Evolutionary conservation across 2,113 vertebrate species (phyloP), one percentile per base, ranked within the genome.

Genomic region (Rhizomys pruinosus): DNA sequence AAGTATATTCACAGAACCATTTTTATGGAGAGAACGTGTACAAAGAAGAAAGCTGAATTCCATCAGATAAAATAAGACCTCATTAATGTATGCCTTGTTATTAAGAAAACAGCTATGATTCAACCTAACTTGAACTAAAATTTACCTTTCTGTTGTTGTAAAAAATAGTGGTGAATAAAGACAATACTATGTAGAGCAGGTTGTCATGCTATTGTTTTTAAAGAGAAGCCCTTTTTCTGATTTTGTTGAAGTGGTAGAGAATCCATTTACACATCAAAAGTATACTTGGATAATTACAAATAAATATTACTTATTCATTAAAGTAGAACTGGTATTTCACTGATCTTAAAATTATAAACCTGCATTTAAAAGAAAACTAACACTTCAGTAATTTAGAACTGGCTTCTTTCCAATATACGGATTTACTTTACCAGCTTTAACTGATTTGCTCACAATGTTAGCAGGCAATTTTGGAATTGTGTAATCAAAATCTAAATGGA

Each of bases 401-500:
- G 97, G 95, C 82, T 37, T 92, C 61, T 89, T 37, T 93, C 93
- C 96, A 96, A 73, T 52, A 34, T 52, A 47, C 29, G 47, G 71
- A 72, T 94, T 96, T 96, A 84, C 68, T 93, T 92, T 87, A 92
- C 92, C 92, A 95, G 78, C 69, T 96, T 96, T 97, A 93, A 96
- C 88, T 92, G 94, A 92, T 96, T 95, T 94, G 71, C 79, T 91
- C 88, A 73, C 29, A 39, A 93, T 78, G 27, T 94, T 93, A 95
- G 94, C 92, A 93, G 90, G 95, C 93, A 94, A 84, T 96, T 96
- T 96, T 94, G 66, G 86, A 97, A 96, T 84, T 96, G 95, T 96
- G 91, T 94, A 96, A 96, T 96, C 95, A 96, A 86, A 94, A 95
- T 95, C 88, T 94, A 96, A 96, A 97, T 95, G 86, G 79, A 94